These are phyloP conservation scores for Hylaea fasciaria DNA, from an alignment of 2,888 invertebrate species.

Conservation along the genomic window DNA sequence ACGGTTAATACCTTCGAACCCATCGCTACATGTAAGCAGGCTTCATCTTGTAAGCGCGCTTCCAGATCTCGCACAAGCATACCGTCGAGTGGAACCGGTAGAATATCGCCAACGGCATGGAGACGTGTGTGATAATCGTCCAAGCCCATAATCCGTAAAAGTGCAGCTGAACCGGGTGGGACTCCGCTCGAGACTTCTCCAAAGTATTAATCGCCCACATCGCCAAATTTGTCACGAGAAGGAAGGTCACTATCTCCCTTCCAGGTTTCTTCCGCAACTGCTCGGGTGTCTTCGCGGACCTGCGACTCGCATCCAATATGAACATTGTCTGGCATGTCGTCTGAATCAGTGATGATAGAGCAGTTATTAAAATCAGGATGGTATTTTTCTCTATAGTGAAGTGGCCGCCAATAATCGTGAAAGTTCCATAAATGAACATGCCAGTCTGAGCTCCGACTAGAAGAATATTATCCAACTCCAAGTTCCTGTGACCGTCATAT, in stretches of 20 bases:
- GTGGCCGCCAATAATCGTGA: conserved; percentile 96
- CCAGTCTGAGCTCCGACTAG: conserved; percentile 97
- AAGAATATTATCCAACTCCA: conserved; percentile 95
- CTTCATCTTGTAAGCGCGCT: conserved; percentile 96
- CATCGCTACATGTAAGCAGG: conserved; percentile 92
- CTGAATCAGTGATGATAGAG: conserved; percentile 93
- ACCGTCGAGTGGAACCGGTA: conserved; percentile 98
- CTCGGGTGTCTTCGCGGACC: conserved; percentile 91
- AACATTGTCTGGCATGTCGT: conserved; percentile 96
- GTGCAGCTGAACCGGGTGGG: conserved; percentile 95
- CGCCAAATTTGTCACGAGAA: conserved; percentile 94
- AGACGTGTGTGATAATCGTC: conserved; percentile 97
- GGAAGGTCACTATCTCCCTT: conserved; percentile 96
- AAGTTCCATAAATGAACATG: conserved; percentile 96
- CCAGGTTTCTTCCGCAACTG: conserved; percentile 95
- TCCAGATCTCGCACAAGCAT: conserved; percentile 98
- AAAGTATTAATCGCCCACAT: conserved; percentile 98
- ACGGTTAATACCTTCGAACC: conserved; percentile 66
- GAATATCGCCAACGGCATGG: conserved; percentile 96
- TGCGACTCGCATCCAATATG: conserved; percentile 94
- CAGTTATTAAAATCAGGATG: conserved; percentile 92
- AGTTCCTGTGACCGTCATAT: conserved; percentile 92
- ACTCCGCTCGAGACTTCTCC: conserved; percentile 95
- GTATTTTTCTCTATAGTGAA: conserved; percentile 93
- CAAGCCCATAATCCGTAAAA: conserved; percentile 98